Evolutionary conservation across 2,113 vertebrate species (phyloP), one percentile per base, ranked within the genome.

Genomic region (Odocoileus virginianus): DNA sequence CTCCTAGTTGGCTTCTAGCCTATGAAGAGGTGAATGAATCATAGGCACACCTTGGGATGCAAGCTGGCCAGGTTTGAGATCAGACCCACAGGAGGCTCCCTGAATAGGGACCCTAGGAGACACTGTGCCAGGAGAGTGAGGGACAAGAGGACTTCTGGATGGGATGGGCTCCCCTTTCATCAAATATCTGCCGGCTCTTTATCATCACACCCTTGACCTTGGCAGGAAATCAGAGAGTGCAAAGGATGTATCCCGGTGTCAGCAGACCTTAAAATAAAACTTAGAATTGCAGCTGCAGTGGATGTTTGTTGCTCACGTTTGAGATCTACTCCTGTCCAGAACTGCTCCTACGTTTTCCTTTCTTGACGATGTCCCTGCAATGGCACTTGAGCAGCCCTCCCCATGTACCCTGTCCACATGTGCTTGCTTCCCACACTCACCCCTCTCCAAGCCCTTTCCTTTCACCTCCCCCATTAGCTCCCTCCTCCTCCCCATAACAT

Each of bases 401-500:
- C 14, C 27, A 11, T 14, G 55, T 0, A 23, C 13, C 16, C 45
- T 6, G 3, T 45, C 57, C 91, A 57, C 40, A n/a, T 0, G 21
- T 8, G 5, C 60, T 28, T 16, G 43, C 67, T 89, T 79, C 85
- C 78, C 45, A 36, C 50, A 17, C 85, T 57, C 43, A 19, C 3
- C 15, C 43, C 25, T 54, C 40, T 79, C 36, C 90, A 60, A 28
- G 74, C 54, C 52, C n/a, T 52, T 76, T 7, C 76, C 47, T 58
- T n/a, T 47, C 33, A 15, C 71, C 52, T 36, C 55, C 85, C 47
- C 36, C 4, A 2, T 11, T 23, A 19, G 52, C 27, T 67, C 91
- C 76, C 86, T 85, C 61, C 33, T 57, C 64, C 92, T 89, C 95
- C n/a, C 71, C 55, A 36, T 91, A 93, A 82, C 86, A 91, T 89